Evolutionary conservation across 2,113 vertebrate species (phyloP).

Genomic region (Plecturocebus donacophilus): DNA sequence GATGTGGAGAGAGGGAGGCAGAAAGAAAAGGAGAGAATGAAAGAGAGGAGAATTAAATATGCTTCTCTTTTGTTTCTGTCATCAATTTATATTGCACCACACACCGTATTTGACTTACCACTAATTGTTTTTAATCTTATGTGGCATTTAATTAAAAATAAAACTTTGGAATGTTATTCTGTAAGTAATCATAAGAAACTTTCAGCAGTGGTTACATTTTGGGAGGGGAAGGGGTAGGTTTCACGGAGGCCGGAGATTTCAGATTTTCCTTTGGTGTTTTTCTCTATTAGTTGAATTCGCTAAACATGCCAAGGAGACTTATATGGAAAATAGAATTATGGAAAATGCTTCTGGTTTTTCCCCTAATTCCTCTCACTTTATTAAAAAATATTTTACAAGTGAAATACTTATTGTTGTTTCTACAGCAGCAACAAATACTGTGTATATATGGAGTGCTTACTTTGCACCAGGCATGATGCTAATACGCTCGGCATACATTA

Average conservation of each 20-base stretch:
- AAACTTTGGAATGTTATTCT: background rate
- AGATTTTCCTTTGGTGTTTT: background rate
- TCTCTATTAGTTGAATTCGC: background rate
- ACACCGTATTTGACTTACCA: background rate
- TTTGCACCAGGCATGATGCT: background rate
- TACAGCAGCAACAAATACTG: background rate
- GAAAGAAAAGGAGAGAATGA: background rate
- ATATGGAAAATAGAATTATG: background rate
- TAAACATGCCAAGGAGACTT: background rate
- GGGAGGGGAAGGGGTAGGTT: background rate
- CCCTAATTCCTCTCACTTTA: background rate
- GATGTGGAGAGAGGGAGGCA: no score
- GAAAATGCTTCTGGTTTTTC: background rate
- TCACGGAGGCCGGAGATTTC: background rate
- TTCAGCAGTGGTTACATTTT: background rate
- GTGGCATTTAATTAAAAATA: background rate
- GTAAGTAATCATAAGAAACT: slow-evolving; percentile 11
- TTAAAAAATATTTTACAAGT: background rate
- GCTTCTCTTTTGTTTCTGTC: background rate
- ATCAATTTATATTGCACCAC: background rate
- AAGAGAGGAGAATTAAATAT: background rate
- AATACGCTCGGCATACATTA: background rate
- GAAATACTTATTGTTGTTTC: background rate
- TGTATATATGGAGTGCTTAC: background rate
- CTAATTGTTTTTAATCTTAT: background rate